Base-by-base conservation (phyloP, 1,140 invertebrate genomes). In the Philaenus spumarius region DNA sequence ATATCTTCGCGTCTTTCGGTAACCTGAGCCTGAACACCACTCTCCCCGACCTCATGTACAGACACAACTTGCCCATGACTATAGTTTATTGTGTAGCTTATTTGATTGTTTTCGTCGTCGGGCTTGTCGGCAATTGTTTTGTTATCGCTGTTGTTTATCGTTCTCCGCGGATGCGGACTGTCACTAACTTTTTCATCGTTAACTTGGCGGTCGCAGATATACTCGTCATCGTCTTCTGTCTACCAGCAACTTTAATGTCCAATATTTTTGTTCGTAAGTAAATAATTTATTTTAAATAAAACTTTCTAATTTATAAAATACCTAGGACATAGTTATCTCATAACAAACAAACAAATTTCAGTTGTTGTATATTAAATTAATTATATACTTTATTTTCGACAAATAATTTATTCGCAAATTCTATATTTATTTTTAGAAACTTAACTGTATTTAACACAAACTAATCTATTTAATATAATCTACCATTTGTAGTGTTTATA, bases 101-200 rank as follows among this genome's bases (percentile, higher is more conserved):
- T 65, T 73, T 88, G 37, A 69, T 91, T 12, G 90, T 95, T 2
- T 94, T 94, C 69, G 78, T 89, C 11, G 82, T 93, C 45, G 91
- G 91, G 1, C 77, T 95, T 46, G 81, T 94, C 55, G 91, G 92
- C 35, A 95, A 95, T 72, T 84, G 84, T 69, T 91, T 93, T 68
- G 91, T 95, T 61, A 89, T 94, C 47, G 84, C 89, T 12, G 91
- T 95, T 47, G 90, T 95, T 48, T 84, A 86, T 67, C 82, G 90
- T 37, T 86, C 89, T n/a, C 90, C 90, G 1, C 74, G 89, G 37
- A 95, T 95, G 90, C 77, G 89, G 59, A 93, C 88, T 39, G 92
- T 95, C 39, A 96, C 94, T 61, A 97, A 97, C 77, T 95, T 90
- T 74, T 96, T 97, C 75, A 95, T 97, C 66, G 91, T 94, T 67